Percentiles rank a stretch among this genome's conserved stretches.
These are phyloP conservation scores for Apis dorsata DNA, from an alignment of 1,140 invertebrate genomes.

Conservation along the genomic window DNA sequence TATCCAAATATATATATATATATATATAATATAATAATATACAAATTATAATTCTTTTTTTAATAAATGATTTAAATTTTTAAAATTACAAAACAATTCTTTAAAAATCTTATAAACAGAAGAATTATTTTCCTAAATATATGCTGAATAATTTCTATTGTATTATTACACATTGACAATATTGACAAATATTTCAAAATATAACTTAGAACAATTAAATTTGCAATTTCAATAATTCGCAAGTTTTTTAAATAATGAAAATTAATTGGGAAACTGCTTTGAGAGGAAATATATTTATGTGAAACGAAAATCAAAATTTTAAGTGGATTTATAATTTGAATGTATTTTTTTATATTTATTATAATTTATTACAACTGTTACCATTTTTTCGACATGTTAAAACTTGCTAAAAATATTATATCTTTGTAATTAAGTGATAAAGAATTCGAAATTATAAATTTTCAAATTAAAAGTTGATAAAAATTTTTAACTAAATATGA, in stretches of 20 bases:
- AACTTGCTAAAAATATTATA: slow-evolving; percentile 29
- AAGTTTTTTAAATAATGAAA: slow-evolving; percentile 33
- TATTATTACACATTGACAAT: too few relatives aligned
- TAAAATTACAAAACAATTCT: too few relatives aligned
- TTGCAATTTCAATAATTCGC: slow-evolving; percentile 8
- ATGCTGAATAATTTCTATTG: too few relatives aligned
- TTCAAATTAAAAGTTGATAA: too few relatives aligned
- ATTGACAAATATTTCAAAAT: neutral
- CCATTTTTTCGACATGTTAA: slow-evolving; percentile 26
- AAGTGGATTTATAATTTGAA: slow-evolving; percentile 32
- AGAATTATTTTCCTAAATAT: too few relatives aligned
- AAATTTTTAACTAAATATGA: too few relatives aligned
- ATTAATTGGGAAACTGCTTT: slow-evolving; percentile 2
- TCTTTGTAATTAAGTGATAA: neutral
- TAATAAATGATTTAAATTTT: too few relatives aligned
- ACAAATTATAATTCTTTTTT: too few relatives aligned
- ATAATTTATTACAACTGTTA: slow-evolving; percentile 21
- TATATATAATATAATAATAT: too few relatives aligned
- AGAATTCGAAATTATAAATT: neutral
- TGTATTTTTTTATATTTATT: slow-evolving; percentile 12
- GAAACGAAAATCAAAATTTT: slow-evolving; percentile 27
- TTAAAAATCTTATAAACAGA: too few relatives aligned
- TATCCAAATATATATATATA: too few relatives aligned
- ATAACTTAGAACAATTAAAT: slow-evolving; percentile 44
- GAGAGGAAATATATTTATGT: slow-evolving; percentile 26